These are phyloP conservation scores for Lytechinus pictus DNA, from an alignment of 35 echinoderm and acorn worm species.

Conservation along the genomic window DNA sequence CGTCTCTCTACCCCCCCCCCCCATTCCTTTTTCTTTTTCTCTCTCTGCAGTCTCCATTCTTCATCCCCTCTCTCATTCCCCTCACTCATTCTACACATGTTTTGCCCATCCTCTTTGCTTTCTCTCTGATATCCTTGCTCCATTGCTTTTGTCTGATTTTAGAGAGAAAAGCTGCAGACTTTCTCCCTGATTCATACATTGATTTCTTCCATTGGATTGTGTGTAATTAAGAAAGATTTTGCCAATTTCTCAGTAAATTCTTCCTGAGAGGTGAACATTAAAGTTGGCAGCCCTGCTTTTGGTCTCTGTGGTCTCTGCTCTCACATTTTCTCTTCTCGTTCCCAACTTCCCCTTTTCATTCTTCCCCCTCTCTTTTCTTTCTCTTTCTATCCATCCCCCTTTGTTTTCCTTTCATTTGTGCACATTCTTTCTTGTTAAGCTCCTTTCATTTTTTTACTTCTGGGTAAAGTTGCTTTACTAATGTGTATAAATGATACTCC, in stretches of 20 bases:
- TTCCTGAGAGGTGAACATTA: too few relatives aligned
- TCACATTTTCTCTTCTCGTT: too few relatives aligned
- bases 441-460: neutral
- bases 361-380: neutral
- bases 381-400: neutral
- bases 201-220: too few relatives aligned
- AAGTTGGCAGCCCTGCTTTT: too few relatives aligned
- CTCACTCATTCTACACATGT: neutral
- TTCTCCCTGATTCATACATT: too few relatives aligned
- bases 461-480: neutral
- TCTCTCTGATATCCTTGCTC: too few relatives aligned
- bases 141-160: too few relatives aligned
- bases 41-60: neutral
- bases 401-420: neutral
- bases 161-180: too few relatives aligned
- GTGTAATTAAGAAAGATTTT: too few relatives aligned
- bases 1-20: neutral
- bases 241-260: too few relatives aligned
- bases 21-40: neutral
- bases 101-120: neutral
- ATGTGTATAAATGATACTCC: neutral
- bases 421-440: neutral
- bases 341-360: neutral
- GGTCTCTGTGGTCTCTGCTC: too few relatives aligned
- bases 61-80: neutral